A percentile compares a stretch with the other conserved stretches of the same genome.
These are phyloP conservation scores for Microcaecilia unicolor DNA, from an alignment of 2,797 vertebrate species.

Conservation along the genomic window DNA sequence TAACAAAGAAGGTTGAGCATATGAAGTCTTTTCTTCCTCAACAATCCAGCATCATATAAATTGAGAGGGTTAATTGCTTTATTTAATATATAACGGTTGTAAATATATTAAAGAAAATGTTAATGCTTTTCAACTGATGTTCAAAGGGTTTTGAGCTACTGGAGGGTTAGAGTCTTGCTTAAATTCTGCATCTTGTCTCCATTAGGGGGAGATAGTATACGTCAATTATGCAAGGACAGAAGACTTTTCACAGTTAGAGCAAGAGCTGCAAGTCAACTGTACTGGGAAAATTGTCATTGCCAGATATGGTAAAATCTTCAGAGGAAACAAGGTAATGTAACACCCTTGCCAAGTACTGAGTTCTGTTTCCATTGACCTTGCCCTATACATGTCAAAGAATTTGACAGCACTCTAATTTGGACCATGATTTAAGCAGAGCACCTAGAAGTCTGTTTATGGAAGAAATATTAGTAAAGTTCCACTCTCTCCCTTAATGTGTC, in stretches of 20 bases:
- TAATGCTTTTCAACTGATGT: no score
- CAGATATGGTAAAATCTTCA: slow-evolving; percentile 91
- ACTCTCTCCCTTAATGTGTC: no score
- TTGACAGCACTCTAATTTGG: no score
- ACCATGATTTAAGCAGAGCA: no score
- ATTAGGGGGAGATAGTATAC: slow-evolving; percentile 84
- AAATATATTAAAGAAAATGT: no score
- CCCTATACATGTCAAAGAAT: background rate
- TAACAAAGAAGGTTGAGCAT: no score
- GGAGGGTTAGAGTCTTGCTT: background rate
- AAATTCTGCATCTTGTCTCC: background rate
- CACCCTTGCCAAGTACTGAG: background rate
- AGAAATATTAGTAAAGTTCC: no score
- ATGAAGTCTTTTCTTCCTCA: no score
- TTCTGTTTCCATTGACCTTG: background rate
- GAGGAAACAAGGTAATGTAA: slow-evolving; percentile 85
- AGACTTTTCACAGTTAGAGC: slow-evolving; percentile 75
- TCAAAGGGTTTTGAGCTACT: background rate
- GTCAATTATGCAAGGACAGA: slow-evolving; percentile 88
- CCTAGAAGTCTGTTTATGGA: no score
- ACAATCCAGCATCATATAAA: no score
- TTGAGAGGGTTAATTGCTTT: no score
- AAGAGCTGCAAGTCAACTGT: slow-evolving; percentile 69
- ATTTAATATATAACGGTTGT: no score
- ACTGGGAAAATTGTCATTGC: slow-evolving; percentile 82